Conservation (phyloP, 2,113 vertebrate species). For the Mus musculus region GRCm39 chr6:149324501-149325000, state of each 20-base stretch:
- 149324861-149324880: neutral
- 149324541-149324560: slow-evolving; percentile 19
- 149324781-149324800: neutral
- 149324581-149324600: slow-evolving; percentile 58
- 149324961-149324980: neutral
- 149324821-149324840: neutral
- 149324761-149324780: neutral
- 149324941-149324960: neutral
- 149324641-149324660: slow-evolving; percentile 52
- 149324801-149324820: neutral
- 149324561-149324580: slow-evolving; percentile 68
- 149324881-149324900: neutral
- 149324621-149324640: slow-evolving; percentile 18
- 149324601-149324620: slow-evolving; percentile 64
- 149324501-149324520: slow-evolving; percentile 56
- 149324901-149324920: neutral
- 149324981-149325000: neutral
- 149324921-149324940: neutral
- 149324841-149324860: neutral
- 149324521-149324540: slow-evolving; percentile 42
- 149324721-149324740: slow-evolving; percentile 5
- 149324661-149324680: slow-evolving; percentile 58
- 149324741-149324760: slow-evolving; percentile 51
- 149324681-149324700: slow-evolving; percentile 35
- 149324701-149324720: neutral